phyloP scores from a whole-genome alignment of 2,113 vertebrate species.

The Tychaedon coryphoeus region DNA sequence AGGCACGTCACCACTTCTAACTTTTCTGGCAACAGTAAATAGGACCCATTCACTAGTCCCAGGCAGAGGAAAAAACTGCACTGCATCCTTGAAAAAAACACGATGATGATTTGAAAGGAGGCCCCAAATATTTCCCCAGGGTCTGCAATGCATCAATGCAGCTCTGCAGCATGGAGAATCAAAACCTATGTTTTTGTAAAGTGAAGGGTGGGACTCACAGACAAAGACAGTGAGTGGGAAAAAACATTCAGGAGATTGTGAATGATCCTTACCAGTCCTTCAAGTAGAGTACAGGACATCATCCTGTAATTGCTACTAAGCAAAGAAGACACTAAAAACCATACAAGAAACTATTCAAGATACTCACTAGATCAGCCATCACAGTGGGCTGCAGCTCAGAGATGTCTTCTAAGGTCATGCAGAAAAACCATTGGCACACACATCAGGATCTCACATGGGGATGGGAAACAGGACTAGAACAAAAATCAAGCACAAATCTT shows the following conservation, averaged over 20 bases:
- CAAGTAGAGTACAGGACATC: fast-evolving
- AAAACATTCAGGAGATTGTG: not conserved
- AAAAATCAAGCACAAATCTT: not conserved
- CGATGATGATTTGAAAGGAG: not conserved
- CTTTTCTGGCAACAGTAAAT: not conserved
- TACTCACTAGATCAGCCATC: not conserved
- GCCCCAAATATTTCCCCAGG: not conserved
- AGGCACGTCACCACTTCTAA: not conserved
- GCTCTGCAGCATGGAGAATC: not conserved
- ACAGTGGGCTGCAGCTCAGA: fast-evolving
- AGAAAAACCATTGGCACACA: not conserved
- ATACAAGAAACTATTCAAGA: not conserved
- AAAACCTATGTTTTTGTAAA: not conserved
- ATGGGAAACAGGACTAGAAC: not conserved
- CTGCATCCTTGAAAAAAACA: not conserved
- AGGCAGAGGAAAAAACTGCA: not conserved
- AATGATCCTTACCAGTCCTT: not conserved
- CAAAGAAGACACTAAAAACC: not conserved
- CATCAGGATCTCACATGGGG: not conserved
- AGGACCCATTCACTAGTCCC: not conserved
- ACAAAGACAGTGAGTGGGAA: not conserved
- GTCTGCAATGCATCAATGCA: not conserved
- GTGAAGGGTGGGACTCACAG: not conserved
- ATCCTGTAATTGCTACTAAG: not conserved
- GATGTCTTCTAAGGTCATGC: fast-evolving